Evolutionary conservation across 2,888 invertebrate species (phyloP).

Genomic region (Lymantria monacha): DNA sequence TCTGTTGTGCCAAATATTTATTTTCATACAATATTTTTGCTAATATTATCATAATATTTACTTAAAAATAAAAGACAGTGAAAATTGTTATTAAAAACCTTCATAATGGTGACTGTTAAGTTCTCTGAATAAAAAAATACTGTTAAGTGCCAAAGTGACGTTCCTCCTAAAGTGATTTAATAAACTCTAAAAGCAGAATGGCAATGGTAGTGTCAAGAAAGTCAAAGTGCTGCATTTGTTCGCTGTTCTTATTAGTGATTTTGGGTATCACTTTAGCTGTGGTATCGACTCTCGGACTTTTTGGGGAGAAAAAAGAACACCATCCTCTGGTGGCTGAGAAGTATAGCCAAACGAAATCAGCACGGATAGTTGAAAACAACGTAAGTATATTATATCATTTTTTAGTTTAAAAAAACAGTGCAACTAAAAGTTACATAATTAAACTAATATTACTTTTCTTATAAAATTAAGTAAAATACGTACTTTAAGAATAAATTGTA

Average conservation of each 20-base stretch:
- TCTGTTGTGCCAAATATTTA: too few relatives aligned
- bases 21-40: too few relatives aligned
- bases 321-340: conserved; percentile 56
- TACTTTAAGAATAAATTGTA: too few relatives aligned
- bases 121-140: conserved; percentile 16
- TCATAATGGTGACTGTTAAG: too few relatives aligned
- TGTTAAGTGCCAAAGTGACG: conserved; percentile 26
- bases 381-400: conserved; percentile 47
- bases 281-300: conserved; percentile 51
- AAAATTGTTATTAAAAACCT: neutral
- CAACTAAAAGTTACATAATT: neutral
- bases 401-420: neutral
- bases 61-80: neutral
- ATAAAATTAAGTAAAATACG: neutral
- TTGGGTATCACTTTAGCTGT: conserved; percentile 61
- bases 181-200: conserved; percentile 46
- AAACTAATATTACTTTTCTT: neutral
- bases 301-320: conserved; percentile 38
- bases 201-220: conserved; percentile 69
- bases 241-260: conserved; percentile 50
- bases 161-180: conserved; percentile 8
- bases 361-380: conserved; percentile 38
- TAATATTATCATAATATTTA: too few relatives aligned
- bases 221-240: conserved; percentile 61
- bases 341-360: conserved; percentile 47